Percentiles rank a stretch among this genome's conserved stretches.
phyloP scores from a whole-genome alignment of 2,113 vertebrate genomes.

The Peromyscus polionotus region DNA sequence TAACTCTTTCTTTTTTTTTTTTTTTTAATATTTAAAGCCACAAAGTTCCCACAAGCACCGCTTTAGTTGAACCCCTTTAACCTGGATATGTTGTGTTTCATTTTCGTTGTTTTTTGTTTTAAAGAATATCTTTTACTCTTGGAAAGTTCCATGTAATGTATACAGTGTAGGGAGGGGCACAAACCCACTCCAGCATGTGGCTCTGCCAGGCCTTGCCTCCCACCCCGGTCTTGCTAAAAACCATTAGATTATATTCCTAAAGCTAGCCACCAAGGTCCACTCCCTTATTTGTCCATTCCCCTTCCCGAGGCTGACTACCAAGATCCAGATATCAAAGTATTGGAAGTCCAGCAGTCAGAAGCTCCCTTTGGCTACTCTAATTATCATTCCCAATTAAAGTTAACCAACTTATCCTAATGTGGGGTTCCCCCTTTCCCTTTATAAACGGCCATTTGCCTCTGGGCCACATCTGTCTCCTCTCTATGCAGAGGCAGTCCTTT shows the following conservation, averaged over 20 bases:
- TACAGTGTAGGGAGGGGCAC: neutral
- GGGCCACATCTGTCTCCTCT: too few relatives aligned
- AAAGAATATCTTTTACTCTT: neutral
- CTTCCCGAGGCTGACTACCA: neutral
- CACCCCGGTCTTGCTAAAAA: neutral
- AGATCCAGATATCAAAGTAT: neutral
- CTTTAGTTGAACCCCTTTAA: neutral
- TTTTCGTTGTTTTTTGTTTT: neutral
- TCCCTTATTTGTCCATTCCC: neutral
- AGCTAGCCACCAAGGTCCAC: neutral
- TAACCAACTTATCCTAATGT: neutral
- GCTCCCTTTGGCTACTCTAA: neutral
- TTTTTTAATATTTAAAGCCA: neutral
- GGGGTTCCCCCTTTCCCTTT: neutral
- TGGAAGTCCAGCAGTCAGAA: neutral
- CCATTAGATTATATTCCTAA: neutral
- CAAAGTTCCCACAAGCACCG: neutral
- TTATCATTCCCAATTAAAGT: neutral
- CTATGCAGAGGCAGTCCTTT: neutral
- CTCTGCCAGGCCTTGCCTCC: neutral
- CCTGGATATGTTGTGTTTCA: neutral
- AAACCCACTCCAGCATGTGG: neutral
- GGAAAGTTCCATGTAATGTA: neutral
- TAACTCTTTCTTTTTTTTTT: neutral
- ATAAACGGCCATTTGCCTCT: neutral